Percentiles rank a stretch among this genome's conserved stretches.
phyloP scores from a whole-genome alignment of 2,888 invertebrate species.

The Spilarctia lutea region DNA sequence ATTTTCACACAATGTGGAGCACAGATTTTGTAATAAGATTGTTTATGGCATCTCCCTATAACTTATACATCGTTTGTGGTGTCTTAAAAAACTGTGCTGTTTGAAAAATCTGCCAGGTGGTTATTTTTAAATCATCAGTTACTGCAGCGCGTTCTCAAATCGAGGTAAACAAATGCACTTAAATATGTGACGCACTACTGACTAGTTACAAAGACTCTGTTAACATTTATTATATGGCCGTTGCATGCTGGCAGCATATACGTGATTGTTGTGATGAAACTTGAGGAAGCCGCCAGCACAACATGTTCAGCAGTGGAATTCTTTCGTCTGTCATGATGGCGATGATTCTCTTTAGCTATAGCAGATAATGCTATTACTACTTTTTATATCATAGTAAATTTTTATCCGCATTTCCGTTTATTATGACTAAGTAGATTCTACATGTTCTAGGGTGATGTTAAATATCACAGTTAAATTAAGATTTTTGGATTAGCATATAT shows the following conservation, averaged over 20 bases:
- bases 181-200: constrained; percentile 25
- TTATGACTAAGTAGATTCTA: not conserved
- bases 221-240: not conserved
- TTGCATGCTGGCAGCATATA: too few relatives aligned
- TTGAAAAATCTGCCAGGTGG: constrained; percentile 28
- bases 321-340: too few relatives aligned
- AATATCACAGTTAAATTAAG: not conserved
- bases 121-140: constrained; percentile 41
- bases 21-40: constrained; percentile 66
- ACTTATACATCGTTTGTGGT: constrained; percentile 42
- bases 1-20: constrained; percentile 72
- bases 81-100: constrained; percentile 44
- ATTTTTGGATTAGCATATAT: not conserved
- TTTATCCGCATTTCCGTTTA: not conserved
- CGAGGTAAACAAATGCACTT: constrained; percentile 33
- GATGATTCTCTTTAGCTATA: too few relatives aligned
- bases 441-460: not conserved
- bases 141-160: constrained; percentile 26
- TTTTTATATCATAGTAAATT: not conserved
- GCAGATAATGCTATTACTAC: not conserved
- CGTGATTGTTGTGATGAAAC: too few relatives aligned
- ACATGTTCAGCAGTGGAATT: too few relatives aligned
- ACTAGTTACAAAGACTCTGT: not conserved
- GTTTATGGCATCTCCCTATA: constrained; percentile 47
- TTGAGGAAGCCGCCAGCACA: too few relatives aligned